A percentile compares a stretch with the other conserved stretches of the same genome.
Evolutionary conservation across 2,888 invertebrate species (phyloP).

Genomic region (Polia nebulosa): DNA sequence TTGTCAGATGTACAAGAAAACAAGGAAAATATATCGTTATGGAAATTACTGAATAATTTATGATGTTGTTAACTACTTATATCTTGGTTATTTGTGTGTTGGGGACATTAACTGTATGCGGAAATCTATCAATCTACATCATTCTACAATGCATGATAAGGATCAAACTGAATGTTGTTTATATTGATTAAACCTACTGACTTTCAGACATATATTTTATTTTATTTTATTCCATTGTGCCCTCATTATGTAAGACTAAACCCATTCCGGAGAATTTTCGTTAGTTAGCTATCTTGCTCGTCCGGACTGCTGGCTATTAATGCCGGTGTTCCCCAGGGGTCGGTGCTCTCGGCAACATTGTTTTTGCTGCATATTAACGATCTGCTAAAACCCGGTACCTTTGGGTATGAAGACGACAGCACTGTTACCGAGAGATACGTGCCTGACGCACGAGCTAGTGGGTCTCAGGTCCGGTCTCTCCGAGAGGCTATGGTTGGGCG

Average conservation of each 20-base stretch:
- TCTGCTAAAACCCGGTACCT: no score
- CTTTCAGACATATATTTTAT: not conserved
- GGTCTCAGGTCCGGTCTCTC: no score
- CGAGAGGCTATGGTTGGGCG: no score
- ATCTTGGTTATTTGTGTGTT: slow-evolving; percentile 19
- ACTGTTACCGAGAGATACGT: no score
- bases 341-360: no score
- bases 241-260: not conserved
- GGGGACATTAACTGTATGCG: not conserved
- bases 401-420: no score
- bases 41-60: slow-evolving; percentile 16
- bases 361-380: no score
- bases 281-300: not conserved
- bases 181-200: not conserved
- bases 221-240: not conserved
- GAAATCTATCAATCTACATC: slow-evolving; percentile 19
- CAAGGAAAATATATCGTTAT: slow-evolving; percentile 27
- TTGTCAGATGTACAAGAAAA: not conserved
- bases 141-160: not conserved
- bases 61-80: not conserved
- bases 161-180: slow-evolving; percentile 19
- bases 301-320: no score
- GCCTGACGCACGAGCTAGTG: no score
- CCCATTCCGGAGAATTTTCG: not conserved
- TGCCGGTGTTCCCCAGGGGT: no score